A percentile compares a stretch with the other conserved stretches of the same genome.
phyloP scores from a whole-genome alignment of 2,888 invertebrate genomes.

The Proisotoma minuta region DNA sequence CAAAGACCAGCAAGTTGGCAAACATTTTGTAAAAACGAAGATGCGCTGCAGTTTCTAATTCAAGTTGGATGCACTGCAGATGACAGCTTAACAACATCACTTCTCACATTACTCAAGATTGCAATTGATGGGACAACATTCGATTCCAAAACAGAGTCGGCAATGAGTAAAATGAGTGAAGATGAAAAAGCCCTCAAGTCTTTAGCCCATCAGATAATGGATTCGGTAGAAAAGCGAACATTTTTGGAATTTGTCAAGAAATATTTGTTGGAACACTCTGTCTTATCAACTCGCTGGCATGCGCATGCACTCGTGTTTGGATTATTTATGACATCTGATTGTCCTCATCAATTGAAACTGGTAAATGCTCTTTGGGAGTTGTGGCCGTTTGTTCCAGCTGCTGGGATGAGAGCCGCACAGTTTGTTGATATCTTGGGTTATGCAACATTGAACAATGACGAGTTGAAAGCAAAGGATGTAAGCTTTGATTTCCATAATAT shows the following conservation, averaged over 20 bases:
- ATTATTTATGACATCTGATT: conserved; percentile 45
- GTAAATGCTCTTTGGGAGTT: conserved; percentile 47
- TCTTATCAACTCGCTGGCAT: conserved; percentile 67
- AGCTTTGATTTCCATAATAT: conserved; percentile 5
- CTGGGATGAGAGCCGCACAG: conserved; percentile 90
- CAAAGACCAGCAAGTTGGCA: conserved; percentile 94
- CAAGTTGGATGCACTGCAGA: conserved; percentile 45
- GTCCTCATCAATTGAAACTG: conserved; percentile 45
- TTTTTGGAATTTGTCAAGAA: conserved; percentile 47
- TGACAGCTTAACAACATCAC: conserved; percentile 46
- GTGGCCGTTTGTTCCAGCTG: conserved; percentile 47
- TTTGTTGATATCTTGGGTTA: conserved; percentile 95
- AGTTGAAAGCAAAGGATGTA: conserved; percentile 45
- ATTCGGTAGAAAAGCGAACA: conserved; percentile 44
- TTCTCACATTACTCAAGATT: conserved; percentile 44
- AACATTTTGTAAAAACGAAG: conserved; percentile 72
- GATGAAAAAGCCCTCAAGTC: conserved; percentile 45
- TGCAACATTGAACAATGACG: conserved; percentile 72
- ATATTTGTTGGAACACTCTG: conserved; percentile 44
- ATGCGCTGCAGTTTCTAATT: conserved; percentile 71
- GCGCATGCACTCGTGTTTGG: conserved; percentile 81
- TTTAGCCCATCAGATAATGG: conserved; percentile 46
- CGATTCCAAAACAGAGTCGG: conserved; percentile 45
- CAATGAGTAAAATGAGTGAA: conserved; percentile 43
- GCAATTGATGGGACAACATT: conserved; percentile 46